phyloP scores from a whole-genome alignment of 2,113 vertebrate genomes.

The Pan troglodytes region NHGRI_mPanTro3-v2.1_pri NC_072402.2:126162001-126162500 shows the following conservation, averaged over 20 bases:
- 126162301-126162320: background rate
- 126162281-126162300: background rate
- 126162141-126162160: background rate
- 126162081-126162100: background rate
- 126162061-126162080: background rate
- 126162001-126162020: background rate
- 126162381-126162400: background rate
- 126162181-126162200: background rate
- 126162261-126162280: conserved; percentile 15
- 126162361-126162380: background rate
- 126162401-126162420: background rate
- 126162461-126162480: background rate
- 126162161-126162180: background rate
- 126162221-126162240: background rate
- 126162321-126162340: background rate
- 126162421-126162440: background rate
- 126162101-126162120: background rate
- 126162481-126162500: background rate
- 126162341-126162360: background rate
- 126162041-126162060: background rate
- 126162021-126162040: background rate
- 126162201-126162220: background rate
- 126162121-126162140: background rate
- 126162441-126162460: background rate
- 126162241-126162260: background rate